Evolutionary conservation across 2,113 vertebrate genomes (phyloP).

Genomic region (Sapajus apella): DNA sequence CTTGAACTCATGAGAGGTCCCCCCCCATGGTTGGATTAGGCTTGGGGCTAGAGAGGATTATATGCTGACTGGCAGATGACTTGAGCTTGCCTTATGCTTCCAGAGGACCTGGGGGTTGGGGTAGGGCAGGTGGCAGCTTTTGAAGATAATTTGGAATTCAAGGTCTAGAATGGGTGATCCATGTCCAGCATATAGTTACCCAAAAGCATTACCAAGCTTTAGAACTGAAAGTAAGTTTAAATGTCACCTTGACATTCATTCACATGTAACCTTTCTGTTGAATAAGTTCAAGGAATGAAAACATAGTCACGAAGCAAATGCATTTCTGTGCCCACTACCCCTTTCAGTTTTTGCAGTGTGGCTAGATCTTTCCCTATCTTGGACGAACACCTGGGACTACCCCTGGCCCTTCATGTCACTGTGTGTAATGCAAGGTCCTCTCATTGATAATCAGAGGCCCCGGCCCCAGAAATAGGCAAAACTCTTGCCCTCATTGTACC

Average conservation of each 20-base stretch:
- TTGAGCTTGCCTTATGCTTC: neutral
- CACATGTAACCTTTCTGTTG: neutral
- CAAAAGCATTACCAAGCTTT: neutral
- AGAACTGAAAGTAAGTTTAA: neutral
- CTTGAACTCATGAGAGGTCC: neutral
- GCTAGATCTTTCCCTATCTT: too few species aligned
- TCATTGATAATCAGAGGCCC: neutral
- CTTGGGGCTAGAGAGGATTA: neutral
- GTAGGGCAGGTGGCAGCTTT: neutral
- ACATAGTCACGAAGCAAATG: too few species aligned
- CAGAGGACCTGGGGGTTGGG: neutral
- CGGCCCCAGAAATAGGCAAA: accelerated
- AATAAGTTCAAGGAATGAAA: neutral
- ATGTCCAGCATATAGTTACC: neutral
- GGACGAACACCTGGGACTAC: neutral
- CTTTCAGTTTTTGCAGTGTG: neutral
- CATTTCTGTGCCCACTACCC: neutral
- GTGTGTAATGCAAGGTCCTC: neutral
- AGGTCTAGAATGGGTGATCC: neutral
- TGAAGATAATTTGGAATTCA: neutral
- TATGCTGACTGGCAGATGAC: neutral
- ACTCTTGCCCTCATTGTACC: accelerated
- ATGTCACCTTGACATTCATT: neutral
- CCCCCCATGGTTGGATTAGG: neutral
- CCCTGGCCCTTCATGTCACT: neutral